Evolutionary conservation across 2,797 vertebrate species (phyloP), one percentile per base, ranked within the genome.

Genomic region (Dromococcyx pavoninus): DNA sequence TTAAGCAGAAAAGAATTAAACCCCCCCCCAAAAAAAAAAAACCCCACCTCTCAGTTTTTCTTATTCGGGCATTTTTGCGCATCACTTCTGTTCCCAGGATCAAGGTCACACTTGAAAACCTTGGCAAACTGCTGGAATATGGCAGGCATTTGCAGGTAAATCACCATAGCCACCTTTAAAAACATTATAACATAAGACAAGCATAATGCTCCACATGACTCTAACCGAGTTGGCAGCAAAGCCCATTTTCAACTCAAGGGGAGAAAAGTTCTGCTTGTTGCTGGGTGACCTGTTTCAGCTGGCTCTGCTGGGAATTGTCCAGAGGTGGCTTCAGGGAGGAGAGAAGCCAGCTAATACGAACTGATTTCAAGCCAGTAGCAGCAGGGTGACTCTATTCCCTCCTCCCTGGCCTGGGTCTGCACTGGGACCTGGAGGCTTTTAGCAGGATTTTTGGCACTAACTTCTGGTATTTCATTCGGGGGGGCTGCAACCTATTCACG

Each of bases 71-170:
- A 30, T 0, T 44, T 64, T 16, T 57, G 35, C 17, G 13, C 22
- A 8, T 70, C 13, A 4, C 6, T 65, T 60, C 51, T 37, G 17
- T 43, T 80, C 25, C 69, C 7, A 5, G n/a, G 30, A 61, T 17
- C n/a, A 10, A 7, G 24, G 32, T 25, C 22, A 14, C 1, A 0
- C 9, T 30, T 1, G 0, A 64, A 76, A 73, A 30, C 22, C 25
- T 88, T 23, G 21, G 25, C 57, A 71, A 27, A 35, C 23, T 0
- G 2, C 32, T n/a, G 23, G 41, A 32, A 61, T 10, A 1, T 0
- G 0, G 24, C 1, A 0, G 15, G 15, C 0, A 0, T 48, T 64
- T 1, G 1, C 56, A 53, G 21, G 21, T 78, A 33, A 88, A 43
- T 32, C 62, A 18, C 23, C 21, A 23, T 7, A 33, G 18, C 71